These are phyloP conservation scores for Pectinophora gossypiella DNA, from an alignment of 1,140 invertebrate species.

Conservation along the genomic window DNA sequence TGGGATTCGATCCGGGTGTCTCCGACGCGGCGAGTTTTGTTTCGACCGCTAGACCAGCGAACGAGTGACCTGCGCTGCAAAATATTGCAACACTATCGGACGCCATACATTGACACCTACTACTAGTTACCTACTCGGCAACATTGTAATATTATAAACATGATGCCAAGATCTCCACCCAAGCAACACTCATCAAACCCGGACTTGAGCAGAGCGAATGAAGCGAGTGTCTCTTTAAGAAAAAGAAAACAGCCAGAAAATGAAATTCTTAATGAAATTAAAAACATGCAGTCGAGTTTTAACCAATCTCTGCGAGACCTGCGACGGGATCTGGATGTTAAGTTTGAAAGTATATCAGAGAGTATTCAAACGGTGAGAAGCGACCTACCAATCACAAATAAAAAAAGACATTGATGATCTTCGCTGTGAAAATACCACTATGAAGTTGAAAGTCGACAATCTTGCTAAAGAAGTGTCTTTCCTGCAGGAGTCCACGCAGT, in stretches of 20 bases:
- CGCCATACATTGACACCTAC: neutral
- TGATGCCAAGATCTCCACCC: neutral
- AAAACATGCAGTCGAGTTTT: neutral
- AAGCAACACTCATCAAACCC: neutral
- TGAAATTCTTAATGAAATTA: neutral
- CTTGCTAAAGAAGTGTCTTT: neutral
- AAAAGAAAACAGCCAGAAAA: constrained; percentile 3
- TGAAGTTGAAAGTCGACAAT: neutral
- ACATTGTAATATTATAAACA: neutral
- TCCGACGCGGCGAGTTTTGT: too few relatives aligned
- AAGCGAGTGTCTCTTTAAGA: neutral
- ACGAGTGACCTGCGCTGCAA: neutral
- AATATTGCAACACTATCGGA: neutral
- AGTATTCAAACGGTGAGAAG: too few relatives aligned
- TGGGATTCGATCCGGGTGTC: neutral
- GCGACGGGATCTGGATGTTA: too few relatives aligned
- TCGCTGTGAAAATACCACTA: too few relatives aligned
- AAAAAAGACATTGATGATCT: too few relatives aligned
- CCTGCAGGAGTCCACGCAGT: neutral
- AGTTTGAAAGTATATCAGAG: neutral
- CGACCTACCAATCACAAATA: too few relatives aligned
- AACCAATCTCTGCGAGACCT: neutral
- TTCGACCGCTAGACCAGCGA: neutral
- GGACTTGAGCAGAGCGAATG: neutral
- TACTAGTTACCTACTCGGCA: neutral